Evolutionary conservation across 2,888 invertebrate genomes (phyloP).

Genomic region (Odontothrips loti): DNA sequence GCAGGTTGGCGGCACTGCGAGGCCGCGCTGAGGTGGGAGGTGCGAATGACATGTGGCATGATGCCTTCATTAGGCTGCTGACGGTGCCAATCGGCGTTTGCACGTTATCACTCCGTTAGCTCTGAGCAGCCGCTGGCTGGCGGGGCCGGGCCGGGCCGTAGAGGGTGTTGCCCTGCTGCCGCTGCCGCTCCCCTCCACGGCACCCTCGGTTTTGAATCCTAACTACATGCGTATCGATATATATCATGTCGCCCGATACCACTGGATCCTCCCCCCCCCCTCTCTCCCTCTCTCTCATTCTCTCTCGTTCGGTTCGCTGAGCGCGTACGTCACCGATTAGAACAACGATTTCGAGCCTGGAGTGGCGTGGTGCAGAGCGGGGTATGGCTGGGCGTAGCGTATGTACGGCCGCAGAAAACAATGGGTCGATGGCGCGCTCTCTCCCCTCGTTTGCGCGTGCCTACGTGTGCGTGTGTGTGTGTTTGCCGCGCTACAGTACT

Average conservation of each 20-base stretch:
- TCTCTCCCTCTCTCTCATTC: constrained; percentile 6
- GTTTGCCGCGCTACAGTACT: not conserved
- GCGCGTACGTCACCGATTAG: not conserved
- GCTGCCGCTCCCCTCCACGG: not conserved
- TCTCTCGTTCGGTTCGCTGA: not conserved
- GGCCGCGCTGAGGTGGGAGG: too few relatives aligned
- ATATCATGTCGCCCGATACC: not conserved
- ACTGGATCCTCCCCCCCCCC: constrained; percentile 6
- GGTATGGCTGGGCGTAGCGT: not conserved
- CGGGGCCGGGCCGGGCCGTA: too few relatives aligned
- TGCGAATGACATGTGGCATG: too few relatives aligned
- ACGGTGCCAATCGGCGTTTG: too few relatives aligned
- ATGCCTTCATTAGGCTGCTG: too few relatives aligned
- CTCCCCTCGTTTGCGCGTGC: not conserved
- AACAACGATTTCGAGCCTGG: too few relatives aligned
- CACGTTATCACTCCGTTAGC: too few relatives aligned
- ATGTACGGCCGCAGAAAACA: not conserved
- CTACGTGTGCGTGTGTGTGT: not conserved
- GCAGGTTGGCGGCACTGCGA: too few relatives aligned
- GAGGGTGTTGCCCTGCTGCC: too few relatives aligned
- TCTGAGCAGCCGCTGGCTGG: too few relatives aligned
- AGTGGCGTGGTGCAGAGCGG: not conserved
- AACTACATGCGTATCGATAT: constrained; percentile 6
- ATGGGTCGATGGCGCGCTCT: not conserved
- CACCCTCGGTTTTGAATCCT: not conserved